phyloP scores from a whole-genome alignment of 2,888 invertebrate genomes.

The Linyphia triangularis region DNA sequence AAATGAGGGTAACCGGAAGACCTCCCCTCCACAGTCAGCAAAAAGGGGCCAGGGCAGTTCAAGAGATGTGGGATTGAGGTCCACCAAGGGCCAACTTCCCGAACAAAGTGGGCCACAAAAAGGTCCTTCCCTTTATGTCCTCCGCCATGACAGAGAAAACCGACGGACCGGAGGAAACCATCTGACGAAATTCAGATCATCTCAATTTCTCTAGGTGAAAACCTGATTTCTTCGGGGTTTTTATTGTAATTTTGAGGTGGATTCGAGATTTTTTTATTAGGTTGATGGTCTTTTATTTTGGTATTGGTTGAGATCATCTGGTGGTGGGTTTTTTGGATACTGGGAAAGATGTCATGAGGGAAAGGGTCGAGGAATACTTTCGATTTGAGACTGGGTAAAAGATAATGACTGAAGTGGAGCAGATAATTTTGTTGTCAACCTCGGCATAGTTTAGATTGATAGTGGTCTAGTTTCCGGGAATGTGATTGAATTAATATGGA shows the following conservation, averaged over 20 bases:
- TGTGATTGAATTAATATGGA: neutral
- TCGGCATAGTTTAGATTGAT: neutral
- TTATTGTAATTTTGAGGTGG: neutral
- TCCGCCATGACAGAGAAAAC: constrained; percentile 13
- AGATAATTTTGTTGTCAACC: neutral
- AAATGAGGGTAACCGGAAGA: constrained; percentile 42
- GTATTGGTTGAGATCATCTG: no score
- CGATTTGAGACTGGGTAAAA: neutral
- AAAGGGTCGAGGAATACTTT: neutral
- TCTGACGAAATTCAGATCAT: constrained; percentile 11
- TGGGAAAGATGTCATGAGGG: neutral
- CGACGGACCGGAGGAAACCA: constrained; percentile 11
- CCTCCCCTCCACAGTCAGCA: neutral
- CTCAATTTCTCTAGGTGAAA: constrained; percentile 8
- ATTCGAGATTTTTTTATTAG: neutral
- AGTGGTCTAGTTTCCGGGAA: neutral
- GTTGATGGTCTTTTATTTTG: neutral
- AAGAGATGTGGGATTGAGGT: constrained; percentile 32
- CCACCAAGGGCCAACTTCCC: constrained; percentile 15
- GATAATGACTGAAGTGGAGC: neutral
- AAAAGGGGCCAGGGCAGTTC: constrained; percentile 39
- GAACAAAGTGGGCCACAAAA: constrained; percentile 26
- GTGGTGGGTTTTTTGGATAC: neutral
- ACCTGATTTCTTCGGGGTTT: constrained; percentile 26
- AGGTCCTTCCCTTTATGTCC: neutral